Conservation (phyloP, 2,888 invertebrate genomes). For the Bombylius major region DNA sequence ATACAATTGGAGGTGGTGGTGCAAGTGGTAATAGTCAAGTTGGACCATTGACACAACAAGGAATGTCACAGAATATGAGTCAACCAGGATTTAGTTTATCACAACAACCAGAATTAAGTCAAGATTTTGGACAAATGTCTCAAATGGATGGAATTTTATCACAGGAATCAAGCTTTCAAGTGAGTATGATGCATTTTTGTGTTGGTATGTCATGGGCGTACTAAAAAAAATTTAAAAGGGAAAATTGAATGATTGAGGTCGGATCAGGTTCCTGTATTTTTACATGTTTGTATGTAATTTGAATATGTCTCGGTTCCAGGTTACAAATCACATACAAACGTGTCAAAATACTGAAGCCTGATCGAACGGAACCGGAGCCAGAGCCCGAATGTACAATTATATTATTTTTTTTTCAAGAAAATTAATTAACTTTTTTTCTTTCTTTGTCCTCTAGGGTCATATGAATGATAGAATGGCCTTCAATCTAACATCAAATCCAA, state of each 20-base stretch:
- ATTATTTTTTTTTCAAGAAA: no score
- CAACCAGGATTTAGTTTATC: slow-evolving; percentile 55
- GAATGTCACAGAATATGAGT: slow-evolving; percentile 59
- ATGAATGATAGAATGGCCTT: slow-evolving; percentile 26
- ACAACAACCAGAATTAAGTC: slow-evolving; percentile 44
- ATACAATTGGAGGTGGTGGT: background rate
- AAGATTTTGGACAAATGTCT: slow-evolving; percentile 43
- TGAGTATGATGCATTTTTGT: slow-evolving; percentile 20
- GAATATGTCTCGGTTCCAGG: no score
- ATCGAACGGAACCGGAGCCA: no score
- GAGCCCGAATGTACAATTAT: no score
- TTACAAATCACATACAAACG: no score
- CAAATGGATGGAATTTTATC: slow-evolving; percentile 92
- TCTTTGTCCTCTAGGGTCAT: slow-evolving; percentile 12
- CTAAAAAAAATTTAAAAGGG: no score
- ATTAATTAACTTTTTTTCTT: background rate
- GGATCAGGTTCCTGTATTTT: no score
- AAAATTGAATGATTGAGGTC: no score
- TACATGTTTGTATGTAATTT: no score
- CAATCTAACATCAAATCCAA: slow-evolving; percentile 26
- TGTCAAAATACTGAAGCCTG: no score
- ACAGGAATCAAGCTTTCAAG: slow-evolving; percentile 82
- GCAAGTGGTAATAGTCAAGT: slow-evolving; percentile 43
- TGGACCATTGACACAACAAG: slow-evolving; percentile 59
- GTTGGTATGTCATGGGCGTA: no score